Evolutionary conservation across 1,140 invertebrate genomes (phyloP), one percentile per base, ranked within the genome.

Genomic region (Leptoteleia sp.): DNA sequence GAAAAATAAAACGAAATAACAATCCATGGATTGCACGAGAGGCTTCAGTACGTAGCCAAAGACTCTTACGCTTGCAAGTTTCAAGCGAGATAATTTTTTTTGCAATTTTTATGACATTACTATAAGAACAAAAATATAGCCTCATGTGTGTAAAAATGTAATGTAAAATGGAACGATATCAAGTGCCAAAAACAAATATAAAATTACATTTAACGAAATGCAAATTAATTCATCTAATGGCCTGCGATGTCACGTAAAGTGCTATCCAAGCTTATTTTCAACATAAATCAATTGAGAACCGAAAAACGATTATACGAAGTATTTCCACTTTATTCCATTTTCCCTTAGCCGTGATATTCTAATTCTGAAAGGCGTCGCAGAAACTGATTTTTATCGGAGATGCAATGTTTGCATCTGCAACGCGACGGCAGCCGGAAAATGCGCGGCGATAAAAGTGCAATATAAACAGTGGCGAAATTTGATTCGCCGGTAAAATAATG

Each of bases 401-500:
- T 38, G 35, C 5, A 54, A 54, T 54, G 38, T 54, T 38, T 38
- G 11, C 13, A 19, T 29, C 7, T 7, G 27, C 0, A 33, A 15
- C 3, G n/a, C 12, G 11, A 17, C 25, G 2, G 15, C n/a, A 33
- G 1, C 3, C 12, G 37, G 22, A 54, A 42, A 40, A 40, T 16
- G 37, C 15, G 15, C 19, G 12, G 7, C 22, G 12, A 48, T 45
- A 31, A 38, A 54, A 54, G 16, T 54, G 35, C 11, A 27, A 54
- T 9, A 40, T 15, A 54, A 38, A 38, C 11, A 16, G 19, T 17
- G 3, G 19, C 13, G 12, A 42, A 45, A 19, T 61, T 61, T 22
- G 8, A 47, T 9, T 42, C 6, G 37, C 9, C n/a, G 16, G 31
- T 13, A 42, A 59, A 70, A 70, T 47, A 57, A 68, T 37, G 11